Evolutionary conservation across 2,797 vertebrate species (phyloP).

Genomic region (Fratercula arctica): DNA sequence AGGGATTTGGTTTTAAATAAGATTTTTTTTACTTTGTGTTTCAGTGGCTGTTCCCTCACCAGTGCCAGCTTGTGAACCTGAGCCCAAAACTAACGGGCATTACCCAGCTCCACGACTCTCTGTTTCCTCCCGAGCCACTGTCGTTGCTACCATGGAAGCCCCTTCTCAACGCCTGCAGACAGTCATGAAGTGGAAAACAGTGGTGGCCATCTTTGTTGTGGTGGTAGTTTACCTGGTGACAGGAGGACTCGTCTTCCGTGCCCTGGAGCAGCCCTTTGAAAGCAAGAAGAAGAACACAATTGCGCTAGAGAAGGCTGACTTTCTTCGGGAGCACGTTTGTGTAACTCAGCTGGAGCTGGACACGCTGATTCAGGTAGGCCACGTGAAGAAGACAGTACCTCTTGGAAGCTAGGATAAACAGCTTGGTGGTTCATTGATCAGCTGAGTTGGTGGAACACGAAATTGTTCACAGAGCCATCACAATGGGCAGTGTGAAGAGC

Average conservation of each 20-base stretch:
- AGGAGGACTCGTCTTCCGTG: conserved; percentile 89
- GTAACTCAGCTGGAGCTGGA: conserved; percentile 90
- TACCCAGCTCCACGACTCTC: conserved; percentile 82
- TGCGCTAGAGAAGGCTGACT: conserved; percentile 88
- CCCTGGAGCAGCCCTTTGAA: conserved; percentile 92
- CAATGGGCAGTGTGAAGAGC: not conserved
- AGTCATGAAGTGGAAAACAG: conserved; percentile 99
- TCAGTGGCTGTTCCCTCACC: conserved; percentile 87
- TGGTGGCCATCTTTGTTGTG: conserved; percentile 92
- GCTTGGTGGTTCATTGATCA: not conserved
- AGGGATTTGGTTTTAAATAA: not conserved
- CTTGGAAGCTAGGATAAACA: not conserved
- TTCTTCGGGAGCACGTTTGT: conserved; percentile 88
- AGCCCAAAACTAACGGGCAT: conserved; percentile 83
- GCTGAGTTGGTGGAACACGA: not conserved
- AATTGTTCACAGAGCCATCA: not conserved
- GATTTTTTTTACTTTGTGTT: conserved; percentile 62
- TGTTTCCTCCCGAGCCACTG: conserved; percentile 86
- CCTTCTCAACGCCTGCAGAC: conserved; percentile 85
- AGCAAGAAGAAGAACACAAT: conserved; percentile 91
- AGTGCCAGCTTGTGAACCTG: conserved; percentile 81
- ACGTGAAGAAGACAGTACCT: not conserved
- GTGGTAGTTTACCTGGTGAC: conserved; percentile 92
- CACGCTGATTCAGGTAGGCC: conserved; percentile 89
- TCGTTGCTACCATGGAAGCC: conserved; percentile 90